Evolutionary conservation across 2,888 invertebrate genomes (phyloP).

Genomic region (Papilio demoleus): DNA sequence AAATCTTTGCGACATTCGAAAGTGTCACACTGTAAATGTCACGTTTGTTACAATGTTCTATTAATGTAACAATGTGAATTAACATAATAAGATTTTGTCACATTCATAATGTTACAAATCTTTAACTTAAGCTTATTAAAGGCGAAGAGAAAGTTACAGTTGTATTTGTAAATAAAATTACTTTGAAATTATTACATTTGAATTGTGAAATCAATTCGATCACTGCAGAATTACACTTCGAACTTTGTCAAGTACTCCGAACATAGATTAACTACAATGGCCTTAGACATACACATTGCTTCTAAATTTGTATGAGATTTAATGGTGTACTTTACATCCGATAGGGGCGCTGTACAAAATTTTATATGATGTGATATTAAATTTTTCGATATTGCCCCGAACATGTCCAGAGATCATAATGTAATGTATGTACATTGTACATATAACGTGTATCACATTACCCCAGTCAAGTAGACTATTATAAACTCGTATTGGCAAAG

Average conservation of each 20-base stretch:
- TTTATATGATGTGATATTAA: too few species aligned
- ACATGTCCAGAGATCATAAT: too few species aligned
- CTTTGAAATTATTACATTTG: not conserved
- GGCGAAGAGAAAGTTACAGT: conserved; percentile 14
- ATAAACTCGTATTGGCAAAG: not conserved
- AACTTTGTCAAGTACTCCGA: too few species aligned
- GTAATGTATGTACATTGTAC: too few species aligned
- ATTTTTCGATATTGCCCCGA: too few species aligned
- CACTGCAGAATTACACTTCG: too few species aligned
- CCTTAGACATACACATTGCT: too few species aligned
- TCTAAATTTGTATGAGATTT: too few species aligned
- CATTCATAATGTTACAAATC: conserved; percentile 19
- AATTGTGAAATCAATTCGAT: not conserved
- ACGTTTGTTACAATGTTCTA: conserved; percentile 27
- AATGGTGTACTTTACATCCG: too few species aligned
- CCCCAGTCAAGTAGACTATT: not conserved
- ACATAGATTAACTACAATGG: too few species aligned
- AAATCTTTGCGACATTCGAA: conserved; percentile 31
- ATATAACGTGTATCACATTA: not conserved
- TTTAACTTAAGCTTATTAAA: not conserved
- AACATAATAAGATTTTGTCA: conserved; percentile 27
- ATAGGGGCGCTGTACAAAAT: too few species aligned
- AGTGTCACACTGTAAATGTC: conserved; percentile 27
- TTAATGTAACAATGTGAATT: conserved; percentile 35
- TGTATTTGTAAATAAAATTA: too few species aligned